Evolutionary conservation across 2,113 vertebrate species (phyloP), one percentile per base, ranked within the genome.

Genomic region (Elaphurus davidianus): DNA sequence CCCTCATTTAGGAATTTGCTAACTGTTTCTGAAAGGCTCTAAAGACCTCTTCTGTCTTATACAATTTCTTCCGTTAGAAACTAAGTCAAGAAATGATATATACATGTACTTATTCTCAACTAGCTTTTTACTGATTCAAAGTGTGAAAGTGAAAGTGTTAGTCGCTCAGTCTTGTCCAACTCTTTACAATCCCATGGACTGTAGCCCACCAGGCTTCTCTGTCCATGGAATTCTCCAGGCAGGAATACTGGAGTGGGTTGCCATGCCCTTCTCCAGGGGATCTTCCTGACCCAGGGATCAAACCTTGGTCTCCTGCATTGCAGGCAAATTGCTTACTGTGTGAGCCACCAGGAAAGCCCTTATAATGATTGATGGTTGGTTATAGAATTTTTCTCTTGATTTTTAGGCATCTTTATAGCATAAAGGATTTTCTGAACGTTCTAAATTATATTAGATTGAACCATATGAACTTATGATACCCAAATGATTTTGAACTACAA

Each of bases 351-450:
- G 40, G 74, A 40, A 76, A 76, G 13, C 12, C 40, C 40, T 96
- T 94, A 97, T 90, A 84, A 6, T 92, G 74, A 78, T 60, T 64
- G 50, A 90, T 90, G 67, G n/a, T 87, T 85, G 90, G 54, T 23
- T 85, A 88, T 9, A 64, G 54, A 87, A 94, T 89, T 91, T 36
- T 23, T 57, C 19, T 36, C 47, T 92, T 94, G 74, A 94, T 88
- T 91, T 87, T 71, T 78, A 91, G 91, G n/a, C 19, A 96, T 9
- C 6, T 78, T 59, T 64, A 91, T 43, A 89, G 50, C 59, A 57
- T 87, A 91, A 89, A 52, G 71, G 54, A 23, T 76, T 88, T 87
- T 64, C 27, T 79, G 67, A 95, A 91, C 9, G 33, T 92, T 30
- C 25, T 86, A 59, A 91, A 64, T 71, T 86, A 74, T 6, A 33